Evolutionary conservation across 2,113 vertebrate genomes (phyloP).

Genomic region (Hippolais icterina): DNA sequence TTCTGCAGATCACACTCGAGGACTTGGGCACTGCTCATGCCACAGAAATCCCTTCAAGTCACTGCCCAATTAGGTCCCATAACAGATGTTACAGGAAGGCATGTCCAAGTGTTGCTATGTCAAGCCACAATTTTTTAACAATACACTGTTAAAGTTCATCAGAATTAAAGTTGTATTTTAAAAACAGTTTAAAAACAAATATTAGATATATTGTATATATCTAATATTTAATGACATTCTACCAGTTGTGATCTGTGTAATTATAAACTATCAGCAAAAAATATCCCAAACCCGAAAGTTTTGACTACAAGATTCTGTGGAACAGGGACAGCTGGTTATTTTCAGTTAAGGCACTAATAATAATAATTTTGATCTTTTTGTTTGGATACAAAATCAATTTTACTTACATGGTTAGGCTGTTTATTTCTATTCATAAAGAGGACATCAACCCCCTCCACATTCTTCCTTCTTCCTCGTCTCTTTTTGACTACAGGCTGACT

Average conservation of each 20-base stretch:
- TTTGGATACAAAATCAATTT: not conserved
- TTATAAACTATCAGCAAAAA: not conserved
- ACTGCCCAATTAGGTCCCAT: not conserved
- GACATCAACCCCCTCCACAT: conserved; percentile 93
- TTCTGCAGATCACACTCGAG: not conserved
- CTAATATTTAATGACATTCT: not conserved
- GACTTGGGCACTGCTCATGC: not conserved
- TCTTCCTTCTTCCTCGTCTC: conserved; percentile 92
- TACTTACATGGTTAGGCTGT: conserved; percentile 84
- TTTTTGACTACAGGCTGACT: conserved; percentile 90
- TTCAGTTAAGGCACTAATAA: not conserved
- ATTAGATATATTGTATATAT: not conserved
- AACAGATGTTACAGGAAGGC: not conserved
- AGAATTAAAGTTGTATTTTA: not conserved
- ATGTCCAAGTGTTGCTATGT: not conserved
- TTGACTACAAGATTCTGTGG: not conserved
- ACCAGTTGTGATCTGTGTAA: not conserved
- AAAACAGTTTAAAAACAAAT: no score
- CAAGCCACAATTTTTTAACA: not conserved
- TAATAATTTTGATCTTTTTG: not conserved
- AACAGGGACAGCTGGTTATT: not conserved
- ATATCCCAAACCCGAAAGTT: not conserved
- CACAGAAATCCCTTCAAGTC: not conserved
- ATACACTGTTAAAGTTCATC: not conserved
- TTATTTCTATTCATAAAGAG: conserved; percentile 88